Percentiles rank a stretch among this genome's conserved stretches.
Conservation (phyloP, 2,888 invertebrate species). For the Glyphotaelius pellucidus region DNA sequence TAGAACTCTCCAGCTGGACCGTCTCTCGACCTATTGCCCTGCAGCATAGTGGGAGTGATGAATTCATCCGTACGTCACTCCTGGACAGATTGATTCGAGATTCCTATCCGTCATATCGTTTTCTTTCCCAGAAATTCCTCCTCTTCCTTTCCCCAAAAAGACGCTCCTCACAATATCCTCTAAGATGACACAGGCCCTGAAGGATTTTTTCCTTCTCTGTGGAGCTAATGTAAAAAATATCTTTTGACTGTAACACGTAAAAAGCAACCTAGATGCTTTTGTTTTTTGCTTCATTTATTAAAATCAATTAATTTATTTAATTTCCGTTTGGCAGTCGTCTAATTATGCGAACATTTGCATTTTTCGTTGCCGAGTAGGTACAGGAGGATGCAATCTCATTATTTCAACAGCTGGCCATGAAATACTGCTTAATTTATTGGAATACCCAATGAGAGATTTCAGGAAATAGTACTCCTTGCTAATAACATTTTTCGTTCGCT, state of each 20-base stretch:
- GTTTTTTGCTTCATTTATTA: neutral
- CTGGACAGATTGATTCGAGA: too few species aligned
- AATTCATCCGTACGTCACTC: too few species aligned
- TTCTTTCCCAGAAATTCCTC: too few species aligned
- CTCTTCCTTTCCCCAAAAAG: too few species aligned
- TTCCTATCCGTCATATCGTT: too few species aligned
- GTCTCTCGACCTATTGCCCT: too few species aligned
- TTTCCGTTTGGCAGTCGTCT: neutral
- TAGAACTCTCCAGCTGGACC: too few species aligned
- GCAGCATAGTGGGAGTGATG: too few species aligned
- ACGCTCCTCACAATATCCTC: too few species aligned
- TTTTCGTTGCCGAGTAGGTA: neutral
- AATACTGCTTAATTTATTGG: constrained; percentile 4
- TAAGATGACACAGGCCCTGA: too few species aligned
- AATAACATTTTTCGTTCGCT: neutral
- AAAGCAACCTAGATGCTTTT: neutral
- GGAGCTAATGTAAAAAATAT: too few species aligned
- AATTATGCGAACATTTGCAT: neutral
- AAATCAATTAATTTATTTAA: neutral
- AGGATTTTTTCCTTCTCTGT: too few species aligned
- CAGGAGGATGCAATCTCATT: neutral
- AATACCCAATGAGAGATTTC: neutral
- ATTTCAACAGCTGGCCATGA: neutral
- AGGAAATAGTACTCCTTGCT: neutral
- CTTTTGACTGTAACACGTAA: neutral